Conservation (phyloP, 2,113 vertebrate genomes). For the Marmota flaviventris region DNA sequence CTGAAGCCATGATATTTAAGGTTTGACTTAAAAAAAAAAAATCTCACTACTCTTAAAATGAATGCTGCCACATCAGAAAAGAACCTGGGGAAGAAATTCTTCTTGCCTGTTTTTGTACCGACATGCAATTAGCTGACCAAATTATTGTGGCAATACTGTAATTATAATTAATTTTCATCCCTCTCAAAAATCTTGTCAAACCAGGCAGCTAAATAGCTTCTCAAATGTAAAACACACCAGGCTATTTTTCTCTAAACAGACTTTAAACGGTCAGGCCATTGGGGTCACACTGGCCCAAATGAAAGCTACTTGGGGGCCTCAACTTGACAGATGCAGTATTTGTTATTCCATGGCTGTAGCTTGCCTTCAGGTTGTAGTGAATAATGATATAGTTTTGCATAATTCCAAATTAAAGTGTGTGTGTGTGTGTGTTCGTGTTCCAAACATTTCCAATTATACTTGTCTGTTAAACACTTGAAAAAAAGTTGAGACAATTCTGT, state of each 20-base stretch:
- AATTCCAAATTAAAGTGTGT: constrained; percentile 70
- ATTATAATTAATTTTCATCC: constrained; percentile 76
- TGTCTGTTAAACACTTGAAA: constrained; percentile 67
- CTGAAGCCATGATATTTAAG: constrained; percentile 70
- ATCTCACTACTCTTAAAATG: constrained; percentile 62
- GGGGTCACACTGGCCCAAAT: constrained; percentile 40
- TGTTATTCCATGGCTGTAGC: neutral
- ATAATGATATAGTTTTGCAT: constrained; percentile 66
- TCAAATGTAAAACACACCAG: constrained; percentile 65
- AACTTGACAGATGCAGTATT: neutral
- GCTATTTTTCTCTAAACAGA: constrained; percentile 71
- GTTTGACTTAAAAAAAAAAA: constrained; percentile 52
- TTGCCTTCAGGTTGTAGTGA: constrained; percentile 70
- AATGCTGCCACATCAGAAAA: constrained; percentile 55
- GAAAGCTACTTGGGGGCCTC: constrained; percentile 18
- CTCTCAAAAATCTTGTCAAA: constrained; percentile 75
- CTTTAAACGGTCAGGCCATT: constrained; percentile 35
- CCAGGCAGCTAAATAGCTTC: constrained; percentile 72
- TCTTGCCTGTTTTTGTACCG: constrained; percentile 60
- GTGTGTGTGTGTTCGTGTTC: neutral
- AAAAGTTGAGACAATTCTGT: constrained; percentile 61
- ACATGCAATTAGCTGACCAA: constrained; percentile 78
- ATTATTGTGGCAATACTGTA: constrained; percentile 70
- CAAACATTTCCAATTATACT: constrained; percentile 71
- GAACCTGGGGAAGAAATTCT: constrained; percentile 45